phyloP scores from a whole-genome alignment of 2,113 vertebrate species.

The Cariama cristata region DNA sequence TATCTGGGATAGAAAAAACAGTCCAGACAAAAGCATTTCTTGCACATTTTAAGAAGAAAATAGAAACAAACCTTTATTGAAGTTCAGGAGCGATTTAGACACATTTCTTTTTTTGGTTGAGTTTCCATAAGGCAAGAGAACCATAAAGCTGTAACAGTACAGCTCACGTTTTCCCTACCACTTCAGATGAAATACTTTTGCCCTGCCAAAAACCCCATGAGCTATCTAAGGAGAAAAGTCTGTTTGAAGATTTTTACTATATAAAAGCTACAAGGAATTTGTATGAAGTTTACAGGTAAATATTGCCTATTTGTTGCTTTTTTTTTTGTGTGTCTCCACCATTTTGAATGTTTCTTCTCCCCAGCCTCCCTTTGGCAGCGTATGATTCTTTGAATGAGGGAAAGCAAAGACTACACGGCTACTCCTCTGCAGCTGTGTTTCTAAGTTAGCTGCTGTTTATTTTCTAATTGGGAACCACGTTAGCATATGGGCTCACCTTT shows the following conservation, averaged over 20 bases:
- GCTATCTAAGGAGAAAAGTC: background rate
- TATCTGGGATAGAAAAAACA: background rate
- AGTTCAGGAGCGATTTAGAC: background rate
- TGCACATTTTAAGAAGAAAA: background rate
- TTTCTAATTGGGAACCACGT: background rate
- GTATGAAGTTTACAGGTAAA: background rate
- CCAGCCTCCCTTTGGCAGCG: background rate
- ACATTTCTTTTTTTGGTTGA: background rate
- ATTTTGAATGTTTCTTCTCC: background rate
- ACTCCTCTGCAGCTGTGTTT: background rate
- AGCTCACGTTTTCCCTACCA: background rate
- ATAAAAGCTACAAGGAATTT: background rate
- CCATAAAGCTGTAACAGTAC: background rate
- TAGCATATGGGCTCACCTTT: background rate
- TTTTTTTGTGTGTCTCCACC: background rate
- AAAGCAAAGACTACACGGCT: background rate
- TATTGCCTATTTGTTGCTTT: background rate
- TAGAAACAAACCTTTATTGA: background rate
- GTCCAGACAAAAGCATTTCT: slow-evolving; percentile 2
- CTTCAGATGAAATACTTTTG: background rate
- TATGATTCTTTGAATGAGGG: background rate
- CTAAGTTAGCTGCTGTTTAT: background rate
- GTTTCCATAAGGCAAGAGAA: background rate
- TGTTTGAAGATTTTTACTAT: background rate
- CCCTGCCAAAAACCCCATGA: background rate